phyloP scores from a whole-genome alignment of 2,797 vertebrate genomes.

The Coranthus polyacanthus region DNA sequence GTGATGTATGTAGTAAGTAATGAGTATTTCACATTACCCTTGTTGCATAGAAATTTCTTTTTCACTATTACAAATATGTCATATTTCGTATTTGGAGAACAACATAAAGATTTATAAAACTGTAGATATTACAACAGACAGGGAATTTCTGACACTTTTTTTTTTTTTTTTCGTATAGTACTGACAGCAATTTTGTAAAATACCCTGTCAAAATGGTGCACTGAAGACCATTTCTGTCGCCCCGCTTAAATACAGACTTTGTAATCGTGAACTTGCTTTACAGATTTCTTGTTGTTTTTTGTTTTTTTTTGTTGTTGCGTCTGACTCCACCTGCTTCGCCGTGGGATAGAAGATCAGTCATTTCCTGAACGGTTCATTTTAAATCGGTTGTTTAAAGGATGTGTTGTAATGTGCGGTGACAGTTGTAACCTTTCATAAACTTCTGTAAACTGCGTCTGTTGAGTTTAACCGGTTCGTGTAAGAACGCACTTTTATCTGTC shows the following conservation, averaged over 20 bases:
- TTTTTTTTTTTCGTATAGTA: not conserved
- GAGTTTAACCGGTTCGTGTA: slow-evolving; percentile 18
- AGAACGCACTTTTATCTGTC: slow-evolving; percentile 13
- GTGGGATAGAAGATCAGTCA: slow-evolving; percentile 27
- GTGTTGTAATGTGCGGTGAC: slow-evolving; percentile 16
- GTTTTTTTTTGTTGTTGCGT: no score
- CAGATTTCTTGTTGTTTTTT: slow-evolving; percentile 7
- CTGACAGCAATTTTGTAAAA: slow-evolving; percentile 33
- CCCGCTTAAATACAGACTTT: slow-evolving; percentile 12
- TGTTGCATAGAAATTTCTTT: slow-evolving; percentile 23
- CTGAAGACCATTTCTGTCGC: slow-evolving; percentile 8
- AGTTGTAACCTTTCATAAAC: slow-evolving; percentile 27
- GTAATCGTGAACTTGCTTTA: slow-evolving; percentile 38
- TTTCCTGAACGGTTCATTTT: slow-evolving; percentile 34
- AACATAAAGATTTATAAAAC: slow-evolving; percentile 13
- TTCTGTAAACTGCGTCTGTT: slow-evolving; percentile 6
- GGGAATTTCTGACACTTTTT: slow-evolving; percentile 21
- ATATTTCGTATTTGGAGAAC: slow-evolving; percentile 3
- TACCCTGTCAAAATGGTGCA: slow-evolving; percentile 14
- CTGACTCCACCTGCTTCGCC: slow-evolving; percentile 27
- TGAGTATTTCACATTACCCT: not conserved
- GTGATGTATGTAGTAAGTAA: no score
- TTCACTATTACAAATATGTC: slow-evolving; percentile 8
- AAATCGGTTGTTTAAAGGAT: slow-evolving; percentile 14
- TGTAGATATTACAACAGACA: not conserved